phyloP scores from a whole-genome alignment of 2,797 vertebrate genomes.

The Philypnodon macrostomus region DNA sequence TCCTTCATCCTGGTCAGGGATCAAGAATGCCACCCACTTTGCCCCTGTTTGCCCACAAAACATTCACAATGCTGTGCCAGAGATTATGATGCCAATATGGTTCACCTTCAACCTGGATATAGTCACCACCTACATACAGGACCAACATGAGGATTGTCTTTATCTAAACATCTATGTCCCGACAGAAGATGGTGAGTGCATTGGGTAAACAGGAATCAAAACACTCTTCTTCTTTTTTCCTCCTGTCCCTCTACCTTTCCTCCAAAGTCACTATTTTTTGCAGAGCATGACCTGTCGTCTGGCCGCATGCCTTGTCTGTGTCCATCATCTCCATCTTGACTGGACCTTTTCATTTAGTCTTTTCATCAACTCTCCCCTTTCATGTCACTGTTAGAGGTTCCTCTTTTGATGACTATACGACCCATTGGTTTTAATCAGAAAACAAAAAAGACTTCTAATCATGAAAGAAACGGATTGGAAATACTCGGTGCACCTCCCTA shows the following conservation, averaged over 20 bases:
- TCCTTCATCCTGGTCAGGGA: slow-evolving; percentile 95
- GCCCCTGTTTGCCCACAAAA: slow-evolving; percentile 99
- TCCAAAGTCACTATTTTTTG: slow-evolving; percentile 75
- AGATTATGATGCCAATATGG: slow-evolving; percentile 99
- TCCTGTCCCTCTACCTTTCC: slow-evolving; percentile 34
- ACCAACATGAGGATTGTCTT: slow-evolving; percentile 98
- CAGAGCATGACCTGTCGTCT: slow-evolving; percentile 84
- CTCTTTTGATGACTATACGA: slow-evolving; percentile 82
- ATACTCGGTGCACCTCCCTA: slow-evolving; percentile 75
- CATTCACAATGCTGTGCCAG: slow-evolving; percentile 97
- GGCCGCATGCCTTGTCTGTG: slow-evolving; percentile 81
- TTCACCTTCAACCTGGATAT: slow-evolving; percentile 99
- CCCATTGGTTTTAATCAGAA: slow-evolving; percentile 49
- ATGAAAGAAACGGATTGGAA: slow-evolving; percentile 68
- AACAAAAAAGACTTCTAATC: slow-evolving; percentile 59
- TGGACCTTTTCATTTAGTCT: slow-evolving; percentile 82
- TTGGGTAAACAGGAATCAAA: slow-evolving; percentile 66
- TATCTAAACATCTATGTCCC: slow-evolving; percentile 99
- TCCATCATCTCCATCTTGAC: slow-evolving; percentile 75
- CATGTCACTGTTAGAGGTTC: slow-evolving; percentile 86
- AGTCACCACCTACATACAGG: slow-evolving; percentile 97
- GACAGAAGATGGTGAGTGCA: slow-evolving; percentile 99
- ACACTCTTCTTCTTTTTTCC: slow-evolving; percentile 32
- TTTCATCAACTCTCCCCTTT: slow-evolving; percentile 80
- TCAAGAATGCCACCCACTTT: slow-evolving; percentile 97